Percentiles rank a stretch among this genome's conserved stretches.
phyloP scores from a whole-genome alignment of 2,113 vertebrate genomes.

The Peromyscus californicus region DNA sequence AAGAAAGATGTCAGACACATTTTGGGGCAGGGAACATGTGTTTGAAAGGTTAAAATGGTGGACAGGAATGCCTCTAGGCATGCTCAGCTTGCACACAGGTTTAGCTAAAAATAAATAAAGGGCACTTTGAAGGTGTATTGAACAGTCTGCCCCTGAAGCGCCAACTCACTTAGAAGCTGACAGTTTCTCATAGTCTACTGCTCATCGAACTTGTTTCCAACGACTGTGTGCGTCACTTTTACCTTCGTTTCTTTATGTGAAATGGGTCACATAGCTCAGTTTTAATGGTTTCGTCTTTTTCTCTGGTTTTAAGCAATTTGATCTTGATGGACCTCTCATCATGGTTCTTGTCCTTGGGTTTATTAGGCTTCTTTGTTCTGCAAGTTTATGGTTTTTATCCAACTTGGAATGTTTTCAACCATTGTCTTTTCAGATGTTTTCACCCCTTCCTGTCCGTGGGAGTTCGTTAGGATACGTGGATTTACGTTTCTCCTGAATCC shows the following conservation, averaged over 20 bases:
- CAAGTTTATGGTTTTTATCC: not conserved
- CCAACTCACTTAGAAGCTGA: not conserved
- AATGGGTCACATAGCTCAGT: not conserved
- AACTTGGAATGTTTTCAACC: not conserved
- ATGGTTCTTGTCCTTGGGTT: not conserved
- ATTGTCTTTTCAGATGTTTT: not conserved
- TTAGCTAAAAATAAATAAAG: not conserved
- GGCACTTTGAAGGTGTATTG: not conserved
- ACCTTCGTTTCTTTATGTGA: not conserved
- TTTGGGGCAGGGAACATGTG: not conserved
- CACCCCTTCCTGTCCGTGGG: not conserved
- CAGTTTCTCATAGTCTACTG: not conserved
- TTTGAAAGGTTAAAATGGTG: no score
- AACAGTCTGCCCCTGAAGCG: not conserved
- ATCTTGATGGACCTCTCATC: not conserved
- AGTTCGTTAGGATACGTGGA: not conserved
- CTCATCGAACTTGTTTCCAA: not conserved
- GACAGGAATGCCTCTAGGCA: not conserved
- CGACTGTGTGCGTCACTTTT: fast-evolving
- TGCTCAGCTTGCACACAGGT: no score
- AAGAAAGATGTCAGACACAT: not conserved
- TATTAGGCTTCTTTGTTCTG: not conserved
- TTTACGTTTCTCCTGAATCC: not conserved
- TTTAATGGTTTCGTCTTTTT: not conserved
- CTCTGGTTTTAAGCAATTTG: not conserved